Base-by-base conservation (phyloP, 2,888 invertebrate species). In the Apodemia duryi region DNA sequence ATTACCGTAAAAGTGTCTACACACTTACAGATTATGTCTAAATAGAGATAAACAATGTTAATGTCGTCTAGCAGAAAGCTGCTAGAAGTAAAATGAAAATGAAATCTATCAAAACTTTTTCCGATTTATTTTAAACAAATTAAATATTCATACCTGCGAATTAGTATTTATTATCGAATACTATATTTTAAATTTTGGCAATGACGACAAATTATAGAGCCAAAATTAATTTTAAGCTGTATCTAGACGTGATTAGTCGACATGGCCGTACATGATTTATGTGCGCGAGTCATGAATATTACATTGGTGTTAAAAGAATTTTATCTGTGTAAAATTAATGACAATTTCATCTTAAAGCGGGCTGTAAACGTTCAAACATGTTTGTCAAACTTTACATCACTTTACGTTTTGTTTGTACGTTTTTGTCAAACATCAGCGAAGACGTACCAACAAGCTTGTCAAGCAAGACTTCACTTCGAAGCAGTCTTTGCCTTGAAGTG, bases 181-280 rank as follows among this genome's bases (percentile, higher is more conserved):
- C 21, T 6, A 52, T 28, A 21, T 52, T 52, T 52, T 9, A 52
- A 52, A 9, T 52, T 52, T 11, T 21, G 21, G 52, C 28, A 52
- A 52, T 1, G 52, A 52, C 52, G 52, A 54, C 54, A 54, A 54
- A 54, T 54, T 54, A 54, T 29, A 29, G 29, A 9, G 54, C 54
- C 54, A 29, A 54, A 54, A 54, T 54, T 54, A 54, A 54, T 54
- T 54, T 54, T 29, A 54, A 54, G 54, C 54, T 29, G 2, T 29
- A 57, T 57, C 57, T 57, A 57, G 35, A 32, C 57, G 60, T 64
- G 61, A 71, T 71, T 70, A 70, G 70, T 70, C 69, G 69, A 61
- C 43, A 43, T 65, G 68, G 70, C 68, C 65, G 66, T 65, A 61
- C 51, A 68, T 70, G 70, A 70, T 70, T 70, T 70, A 72, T 68